These are phyloP conservation scores for Ancistrus triradiatus DNA, from an alignment of 2,113 vertebrate genomes.

Conservation along the genomic window DNA sequence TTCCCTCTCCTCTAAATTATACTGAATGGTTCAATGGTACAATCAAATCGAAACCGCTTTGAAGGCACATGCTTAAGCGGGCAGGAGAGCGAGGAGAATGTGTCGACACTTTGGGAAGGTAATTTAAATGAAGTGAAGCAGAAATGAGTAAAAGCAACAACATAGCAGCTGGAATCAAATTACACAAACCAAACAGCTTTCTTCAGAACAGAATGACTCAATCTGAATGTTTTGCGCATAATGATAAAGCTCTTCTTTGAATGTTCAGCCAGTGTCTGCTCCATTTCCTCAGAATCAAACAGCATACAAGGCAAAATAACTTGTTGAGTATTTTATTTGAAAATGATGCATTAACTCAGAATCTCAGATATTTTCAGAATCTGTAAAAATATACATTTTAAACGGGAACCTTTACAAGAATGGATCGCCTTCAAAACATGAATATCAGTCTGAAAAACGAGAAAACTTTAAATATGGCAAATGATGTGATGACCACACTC, in stretches of 20 bases:
- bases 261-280: background rate
- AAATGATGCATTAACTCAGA: slow-evolving; percentile 78
- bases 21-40: background rate
- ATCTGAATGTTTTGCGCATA: background rate
- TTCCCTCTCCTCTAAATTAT: slow-evolving; percentile 1
- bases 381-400: slow-evolving; percentile 81
- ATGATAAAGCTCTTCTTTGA: background rate
- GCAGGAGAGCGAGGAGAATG: background rate
- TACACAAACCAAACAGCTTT: background rate
- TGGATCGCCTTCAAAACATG: too few relatives aligned
- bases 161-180: slow-evolving; percentile 28
- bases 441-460: slow-evolving; percentile 44
- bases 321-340: slow-evolving; percentile 77
- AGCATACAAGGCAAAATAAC: slow-evolving; percentile 38
- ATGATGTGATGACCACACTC: background rate
- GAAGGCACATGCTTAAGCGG: background rate
- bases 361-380: slow-evolving; percentile 35
- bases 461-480: background rate
- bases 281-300: background rate
- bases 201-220: background rate
- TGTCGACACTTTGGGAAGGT: slow-evolving; percentile 19
- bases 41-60: slow-evolving; percentile 1
- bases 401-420: slow-evolving; percentile 73
- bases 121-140: slow-evolving; percentile 32
- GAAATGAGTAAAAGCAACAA: slow-evolving; percentile 4